These are phyloP conservation scores for Gadopsis bispinosus DNA, from an alignment of 2,797 vertebrate species.

Conservation along the genomic window DNA sequence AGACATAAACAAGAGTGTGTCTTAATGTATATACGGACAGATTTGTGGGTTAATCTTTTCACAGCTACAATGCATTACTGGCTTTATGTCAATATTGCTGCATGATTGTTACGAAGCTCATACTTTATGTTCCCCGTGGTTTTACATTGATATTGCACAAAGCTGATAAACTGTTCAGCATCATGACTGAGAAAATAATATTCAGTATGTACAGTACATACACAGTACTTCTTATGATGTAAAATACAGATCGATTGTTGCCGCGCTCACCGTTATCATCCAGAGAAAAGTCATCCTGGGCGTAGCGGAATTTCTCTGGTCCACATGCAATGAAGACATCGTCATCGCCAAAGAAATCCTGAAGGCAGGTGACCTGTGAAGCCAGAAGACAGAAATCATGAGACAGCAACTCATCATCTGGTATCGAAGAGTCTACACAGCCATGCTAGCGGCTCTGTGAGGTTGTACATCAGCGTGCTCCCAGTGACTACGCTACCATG, in stretches of 20 bases:
- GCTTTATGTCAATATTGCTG: neutral
- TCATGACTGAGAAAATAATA: neutral
- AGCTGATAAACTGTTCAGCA: neutral
- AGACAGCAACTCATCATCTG: neutral
- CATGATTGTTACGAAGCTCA: neutral
- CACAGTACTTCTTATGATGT: neutral
- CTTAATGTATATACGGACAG: neutral
- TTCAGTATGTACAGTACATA: neutral
- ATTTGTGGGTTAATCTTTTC: neutral
- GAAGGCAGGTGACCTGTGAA: constrained; percentile 94
- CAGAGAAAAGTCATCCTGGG: constrained; percentile 98
- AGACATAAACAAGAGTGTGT: neutral
- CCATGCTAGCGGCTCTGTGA: neutral
- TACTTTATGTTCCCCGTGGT: neutral
- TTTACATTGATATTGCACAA: neutral
- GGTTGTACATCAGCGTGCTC: neutral
- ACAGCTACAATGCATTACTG: neutral
- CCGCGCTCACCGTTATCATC: constrained; percentile 92
- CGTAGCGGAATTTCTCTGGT: constrained; percentile 99
- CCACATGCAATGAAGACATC: constrained; percentile 98
- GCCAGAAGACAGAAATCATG: constrained; percentile 29
- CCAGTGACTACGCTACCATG: neutral
- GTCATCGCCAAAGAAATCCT: constrained; percentile 98
- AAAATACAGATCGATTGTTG: neutral
- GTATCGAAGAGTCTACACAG: neutral